Base-by-base conservation (phyloP, 2,113 vertebrate species). In the Dasyornis broadbenti region DNA sequence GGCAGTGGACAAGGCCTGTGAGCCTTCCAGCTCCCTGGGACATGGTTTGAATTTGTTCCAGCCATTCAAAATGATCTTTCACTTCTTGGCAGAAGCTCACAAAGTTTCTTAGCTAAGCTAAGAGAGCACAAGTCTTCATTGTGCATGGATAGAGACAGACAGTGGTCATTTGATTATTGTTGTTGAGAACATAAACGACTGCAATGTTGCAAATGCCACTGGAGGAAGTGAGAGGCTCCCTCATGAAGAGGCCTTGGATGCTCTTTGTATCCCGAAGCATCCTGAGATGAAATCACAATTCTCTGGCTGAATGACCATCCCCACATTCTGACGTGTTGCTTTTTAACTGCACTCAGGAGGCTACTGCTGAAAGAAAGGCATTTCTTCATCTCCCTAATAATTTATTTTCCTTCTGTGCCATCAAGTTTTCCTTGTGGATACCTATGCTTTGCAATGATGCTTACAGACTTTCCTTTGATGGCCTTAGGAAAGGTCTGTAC, bases 21-120 rank as follows among this genome's bases (percentile, higher is more conserved):
- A 95, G 85, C 72, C 63, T 96, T 95, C 88, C 88, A 89, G 65
- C 80, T 94, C 88, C 79, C 76, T 95, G 88, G 90, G 95, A 90
- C 95, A 81, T 82, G 82, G 79, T 53, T 96, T 97, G 96, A 95
- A 94, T 92, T 95, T 81, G 60, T 94, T 97, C 95, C 96, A 96
- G 88, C 88, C 88, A 92, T 96, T 96, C 96, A 96, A 94, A 95
- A 90, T 89, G 82, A 50, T 96, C 96, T 90, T 96, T 92, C 57
- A n/a, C 73, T 94, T 92, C 82, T 96, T 96, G 96, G 96, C 95
- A 93, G 91, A 84, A 91, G 57, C 92, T 96, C 93, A 94, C 70
- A 39, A 94, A 93, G 56, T 75, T 96, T 83, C 73, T 93, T 56
- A 92, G 95, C 90, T 92, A 81, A 95, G 95, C 61, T 79, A 92